Evolutionary conservation across 2,113 vertebrate genomes (phyloP), one percentile per base, ranked within the genome.

Genomic region (Baryphthengus martii): DNA sequence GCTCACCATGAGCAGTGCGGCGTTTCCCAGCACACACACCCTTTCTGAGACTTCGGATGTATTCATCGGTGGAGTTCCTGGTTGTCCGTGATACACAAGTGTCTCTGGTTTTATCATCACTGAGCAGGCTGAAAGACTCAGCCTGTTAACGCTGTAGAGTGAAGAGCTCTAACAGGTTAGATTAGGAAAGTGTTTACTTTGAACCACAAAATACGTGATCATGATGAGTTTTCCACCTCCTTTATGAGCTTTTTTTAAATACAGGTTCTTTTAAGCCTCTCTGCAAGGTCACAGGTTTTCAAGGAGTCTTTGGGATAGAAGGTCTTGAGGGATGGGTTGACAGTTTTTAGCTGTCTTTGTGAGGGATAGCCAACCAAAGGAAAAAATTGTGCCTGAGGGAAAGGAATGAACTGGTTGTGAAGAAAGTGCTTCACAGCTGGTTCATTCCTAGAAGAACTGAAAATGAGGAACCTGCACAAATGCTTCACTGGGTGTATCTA

Each of bases 11-110:
- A 63, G 28, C 70, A 33, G 23, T 4, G 33, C 4, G 3, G 33
- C 24, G 13, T 89, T 93, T 84, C 26, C 53, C 39, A 75, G 5
- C 4, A 10, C 50, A 8, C n/a, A 0, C 3, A 3, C 16, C 19
- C 56, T 58, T 81, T 74, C 17, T 52, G 56, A 55, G 44, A 11
- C 10, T 72, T 11, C 42, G 33, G 7, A 12, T 84, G 39, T 68
- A 39, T 35, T 15, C 0, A 1, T 49, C 14, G 25, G 0, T 23
- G 23, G 26, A 33, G 13, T 20, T 86, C 39, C 10, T 42, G 19
- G 44, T 19, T 61, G 6, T 26, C 50, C 70, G 18, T 76, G 75
- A 79, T 87, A 58, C n/a, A 37, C 28, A 90, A 37, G 42, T 74
- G 10, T 61, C 53, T 31, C 6, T 19, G 42, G 53, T 33, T 76